Percentiles rank a stretch among this genome's conserved stretches.
phyloP scores from a whole-genome alignment of 2,888 invertebrate genomes.

The Drosophila mercatorum region DNA sequence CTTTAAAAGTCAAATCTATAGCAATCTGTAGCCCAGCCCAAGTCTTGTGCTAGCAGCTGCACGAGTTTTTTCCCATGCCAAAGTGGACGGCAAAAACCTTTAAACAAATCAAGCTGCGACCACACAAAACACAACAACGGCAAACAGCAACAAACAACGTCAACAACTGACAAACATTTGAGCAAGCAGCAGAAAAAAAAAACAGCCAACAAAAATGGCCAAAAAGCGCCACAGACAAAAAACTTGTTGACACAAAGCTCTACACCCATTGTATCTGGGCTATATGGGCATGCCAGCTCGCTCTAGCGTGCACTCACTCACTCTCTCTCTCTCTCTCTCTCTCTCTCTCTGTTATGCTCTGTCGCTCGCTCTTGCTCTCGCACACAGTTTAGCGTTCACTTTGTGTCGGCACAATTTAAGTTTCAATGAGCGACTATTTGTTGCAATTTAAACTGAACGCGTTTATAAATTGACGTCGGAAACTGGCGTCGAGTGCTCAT shows the following conservation, averaged over 20 bases:
- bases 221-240: conserved; percentile 58
- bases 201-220: conserved; percentile 48
- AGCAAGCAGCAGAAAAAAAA: conserved; percentile 12
- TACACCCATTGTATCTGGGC: conserved; percentile 55
- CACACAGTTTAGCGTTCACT: conserved; percentile 53
- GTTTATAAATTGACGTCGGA: conserved; percentile 77
- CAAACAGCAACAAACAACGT: conserved; percentile 45
- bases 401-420: conserved; percentile 79
- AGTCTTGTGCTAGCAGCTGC: conserved; percentile 24
- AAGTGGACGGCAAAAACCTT: conserved; percentile 55
- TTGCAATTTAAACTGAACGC: conserved; percentile 80
- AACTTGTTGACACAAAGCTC: conserved; percentile 76
- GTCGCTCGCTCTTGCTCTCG: neutral
- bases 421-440: conserved; percentile 80
- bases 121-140: conserved; percentile 60
- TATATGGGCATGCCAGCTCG: conserved; percentile 25
- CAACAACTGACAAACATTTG: conserved; percentile 71
- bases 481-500: conserved; percentile 63
- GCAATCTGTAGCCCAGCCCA: conserved; percentile 5
- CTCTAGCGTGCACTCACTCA: conserved; percentile 35
- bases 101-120: conserved; percentile 74
- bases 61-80: conserved; percentile 55
- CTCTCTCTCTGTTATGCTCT: neutral
- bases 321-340: neutral
- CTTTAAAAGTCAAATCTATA: conserved; percentile 25